Base-by-base conservation (phyloP, 2,797 vertebrate genomes). In the Cichlasoma orientale region DNA sequence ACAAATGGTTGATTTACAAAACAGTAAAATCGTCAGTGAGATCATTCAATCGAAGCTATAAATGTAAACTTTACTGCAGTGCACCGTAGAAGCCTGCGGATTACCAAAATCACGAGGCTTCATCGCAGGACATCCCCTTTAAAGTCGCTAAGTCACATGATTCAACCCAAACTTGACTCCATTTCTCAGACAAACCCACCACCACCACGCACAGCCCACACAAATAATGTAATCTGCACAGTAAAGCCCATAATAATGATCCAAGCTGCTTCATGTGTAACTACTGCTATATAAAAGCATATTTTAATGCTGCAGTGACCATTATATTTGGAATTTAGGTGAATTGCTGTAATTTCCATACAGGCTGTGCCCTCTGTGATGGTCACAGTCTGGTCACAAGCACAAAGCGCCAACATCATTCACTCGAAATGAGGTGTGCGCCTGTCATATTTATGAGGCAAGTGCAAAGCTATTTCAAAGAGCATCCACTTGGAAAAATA, bases 401-500 rank as follows among this genome's bases (percentile, higher is more conserved):
- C 13, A 79, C 72, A 63, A 74, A 72, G 36, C 33, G 13, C 1
- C 12, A 33, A 68, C 44, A 57, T 63, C 36, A 47, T 59, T 81
- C 69, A 56, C 8, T 36, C n/a, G 57, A 77, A 77, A 83, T 11
- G 56, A 72, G 25, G n/a, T 12, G 63, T 47, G 29, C n/a, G 47
- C 1, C 33, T 59, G 47, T 44, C 66, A 77, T 75, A 53, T 75
- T 72, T 50, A 75, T 61, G 41, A 55, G 58, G 25, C 57, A 50
- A 4, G 21, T 47, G 44, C 38, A 14, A 52, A 77, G 44, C 50
- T 54, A 75, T 75, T 82, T 78, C 33, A 69, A 63, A 74, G 19
- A 63, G 70, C 27, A n/a, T 72, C 14, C 36, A 50, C 23, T 33
- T 21, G 3, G 25, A 68, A 61, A 73, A 84, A 77, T 12, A 83